Evolutionary conservation across 2,113 vertebrate species (phyloP).

Genomic region (Spilogale gracilis): DNA sequence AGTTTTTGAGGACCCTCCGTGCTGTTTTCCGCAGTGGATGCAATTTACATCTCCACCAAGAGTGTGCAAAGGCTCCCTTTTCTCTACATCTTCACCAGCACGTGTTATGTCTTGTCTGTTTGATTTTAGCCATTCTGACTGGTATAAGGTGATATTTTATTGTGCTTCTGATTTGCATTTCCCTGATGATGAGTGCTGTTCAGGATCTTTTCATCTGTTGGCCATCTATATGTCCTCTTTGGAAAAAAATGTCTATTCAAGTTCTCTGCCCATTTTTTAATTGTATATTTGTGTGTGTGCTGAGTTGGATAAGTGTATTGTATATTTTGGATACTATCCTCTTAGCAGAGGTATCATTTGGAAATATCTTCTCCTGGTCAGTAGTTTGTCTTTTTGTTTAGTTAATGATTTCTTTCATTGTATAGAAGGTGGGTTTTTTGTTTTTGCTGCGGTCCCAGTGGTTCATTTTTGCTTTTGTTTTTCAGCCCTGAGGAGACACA

Average conservation of each 20-base stretch:
- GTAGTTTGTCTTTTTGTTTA: neutral
- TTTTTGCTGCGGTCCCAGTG: neutral
- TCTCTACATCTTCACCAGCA: neutral
- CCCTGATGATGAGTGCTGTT: neutral
- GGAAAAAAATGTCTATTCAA: neutral
- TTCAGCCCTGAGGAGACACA: neutral
- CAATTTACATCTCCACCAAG: neutral
- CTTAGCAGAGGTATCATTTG: neutral
- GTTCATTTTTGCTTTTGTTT: neutral
- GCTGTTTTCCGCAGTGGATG: neutral
- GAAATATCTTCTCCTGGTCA: neutral
- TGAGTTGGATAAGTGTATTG: neutral
- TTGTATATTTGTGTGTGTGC: neutral
- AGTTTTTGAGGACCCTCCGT: neutral
- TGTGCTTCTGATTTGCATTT: neutral
- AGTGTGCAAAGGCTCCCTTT: neutral
- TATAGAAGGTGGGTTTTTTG: neutral
- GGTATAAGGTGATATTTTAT: neutral
- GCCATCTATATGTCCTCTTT: neutral
- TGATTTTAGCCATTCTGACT: neutral
- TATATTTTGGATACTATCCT: neutral
- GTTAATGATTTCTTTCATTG: neutral
- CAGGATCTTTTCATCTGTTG: neutral
- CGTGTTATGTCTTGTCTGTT: neutral
- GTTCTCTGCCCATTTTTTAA: neutral